A percentile compares a stretch with the other conserved stretches of the same genome.
Conservation (phyloP, 2,888 invertebrate species). For the Brachynemurus nebulosus region DNA sequence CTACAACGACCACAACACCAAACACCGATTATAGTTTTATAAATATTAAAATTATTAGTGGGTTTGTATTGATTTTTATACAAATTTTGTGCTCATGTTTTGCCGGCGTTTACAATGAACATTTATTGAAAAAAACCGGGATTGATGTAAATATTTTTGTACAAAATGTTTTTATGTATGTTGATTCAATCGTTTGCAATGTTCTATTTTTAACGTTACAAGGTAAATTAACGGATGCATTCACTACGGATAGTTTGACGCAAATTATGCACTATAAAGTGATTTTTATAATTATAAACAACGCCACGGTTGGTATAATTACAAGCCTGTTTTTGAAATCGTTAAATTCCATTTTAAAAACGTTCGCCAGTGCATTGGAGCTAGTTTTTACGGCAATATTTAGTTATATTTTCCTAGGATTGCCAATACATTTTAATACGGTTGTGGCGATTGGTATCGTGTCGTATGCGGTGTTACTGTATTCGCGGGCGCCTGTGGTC, state of each 20-base stretch:
- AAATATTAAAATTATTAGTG: background rate
- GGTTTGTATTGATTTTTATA: conserved; percentile 43
- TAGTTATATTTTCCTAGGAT: conserved; percentile 72
- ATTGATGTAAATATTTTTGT: conserved; percentile 76
- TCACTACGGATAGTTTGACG: conserved; percentile 39
- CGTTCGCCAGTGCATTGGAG: conserved; percentile 89
- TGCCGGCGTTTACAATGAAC: conserved; percentile 94
- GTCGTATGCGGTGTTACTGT: conserved; percentile 68
- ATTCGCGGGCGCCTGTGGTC: conserved; percentile 78
- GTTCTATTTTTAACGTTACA: conserved; percentile 51
- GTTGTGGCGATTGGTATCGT: conserved; percentile 69
- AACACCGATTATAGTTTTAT: background rate
- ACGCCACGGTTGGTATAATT: conserved; percentile 81
- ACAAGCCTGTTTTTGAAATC: conserved; percentile 88
- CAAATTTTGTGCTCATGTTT: conserved; percentile 85
- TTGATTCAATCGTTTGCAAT: conserved; percentile 89
- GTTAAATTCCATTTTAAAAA: conserved; percentile 88
- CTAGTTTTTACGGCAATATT: conserved; percentile 79
- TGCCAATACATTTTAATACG: conserved; percentile 72
- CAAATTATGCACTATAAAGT: conserved; percentile 54
- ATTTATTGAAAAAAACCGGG: conserved; percentile 74
- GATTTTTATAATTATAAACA: conserved; percentile 71
- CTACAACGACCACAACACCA: background rate
- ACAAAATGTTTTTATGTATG: conserved; percentile 91
- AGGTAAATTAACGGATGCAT: conserved; percentile 47